These are phyloP conservation scores for Neolamprologus variostigma DNA, from an alignment of 2,113 vertebrate genomes.

Conservation along the genomic window DNA sequence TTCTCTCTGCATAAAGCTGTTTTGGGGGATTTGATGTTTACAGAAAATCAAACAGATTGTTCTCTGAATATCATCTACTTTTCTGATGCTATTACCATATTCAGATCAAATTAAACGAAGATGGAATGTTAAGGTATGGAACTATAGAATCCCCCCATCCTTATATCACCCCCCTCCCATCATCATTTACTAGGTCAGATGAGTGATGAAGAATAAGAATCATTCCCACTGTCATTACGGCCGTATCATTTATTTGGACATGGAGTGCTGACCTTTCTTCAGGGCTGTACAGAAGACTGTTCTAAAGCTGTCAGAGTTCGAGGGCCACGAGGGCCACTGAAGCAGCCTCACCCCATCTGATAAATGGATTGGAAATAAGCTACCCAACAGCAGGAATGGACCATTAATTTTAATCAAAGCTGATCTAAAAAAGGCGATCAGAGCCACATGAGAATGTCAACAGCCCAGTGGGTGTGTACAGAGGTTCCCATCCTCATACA, in stretches of 20 bases:
- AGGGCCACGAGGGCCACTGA: conserved; percentile 73
- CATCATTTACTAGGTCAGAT: conserved; percentile 55
- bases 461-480: conserved; percentile 83
- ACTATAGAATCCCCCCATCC: conserved; percentile 30
- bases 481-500: conserved; percentile 63
- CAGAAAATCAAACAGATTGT: neutral
- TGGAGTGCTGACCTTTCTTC: conserved; percentile 81
- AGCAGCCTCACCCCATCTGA: conserved; percentile 79
- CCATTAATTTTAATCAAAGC: conserved; percentile 99
- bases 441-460: conserved; percentile 86
- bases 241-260: conserved; percentile 76
- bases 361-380: conserved; percentile 95
- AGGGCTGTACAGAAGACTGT: conserved; percentile 69
- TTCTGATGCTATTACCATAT: neutral
- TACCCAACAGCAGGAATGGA: conserved; percentile 84
- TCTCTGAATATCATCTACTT: neutral
- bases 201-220: conserved; percentile 70
- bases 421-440: conserved; percentile 85
- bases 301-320: conserved; percentile 81
- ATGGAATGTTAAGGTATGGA: conserved; percentile 58
- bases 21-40: neutral
- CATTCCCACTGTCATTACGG: conserved; percentile 75
- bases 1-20: neutral
- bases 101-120: conserved; percentile 35
- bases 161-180: conserved; percentile 21